Conservation (phyloP, 2,797 vertebrate genomes). For the Artibeus jamaicensis region DNA sequence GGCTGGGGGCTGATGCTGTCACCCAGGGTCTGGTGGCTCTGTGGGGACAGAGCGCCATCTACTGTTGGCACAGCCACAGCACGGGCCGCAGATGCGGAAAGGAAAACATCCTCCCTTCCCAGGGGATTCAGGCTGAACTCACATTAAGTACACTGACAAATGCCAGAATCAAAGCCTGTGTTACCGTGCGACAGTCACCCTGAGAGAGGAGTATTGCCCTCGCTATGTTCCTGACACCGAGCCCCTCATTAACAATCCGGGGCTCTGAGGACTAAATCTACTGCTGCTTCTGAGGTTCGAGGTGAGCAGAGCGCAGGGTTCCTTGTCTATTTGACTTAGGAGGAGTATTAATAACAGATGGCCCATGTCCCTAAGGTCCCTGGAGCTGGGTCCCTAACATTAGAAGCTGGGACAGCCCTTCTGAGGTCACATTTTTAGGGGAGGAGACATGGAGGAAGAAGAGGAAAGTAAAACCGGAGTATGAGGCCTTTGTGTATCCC, state of each 20-base stretch:
- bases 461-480: not conserved
- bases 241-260: accelerated
- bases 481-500: not conserved
- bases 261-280: not conserved
- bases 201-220: not conserved
- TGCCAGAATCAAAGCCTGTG: not conserved
- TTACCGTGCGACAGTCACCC: not conserved
- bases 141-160: not conserved
- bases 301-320: not conserved
- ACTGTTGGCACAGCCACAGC: not conserved
- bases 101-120: accelerated
- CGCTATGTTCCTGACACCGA: not conserved
- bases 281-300: not conserved
- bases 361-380: not conserved
- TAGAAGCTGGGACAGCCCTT: not conserved
- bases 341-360: not conserved
- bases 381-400: not conserved
- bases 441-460: not conserved
- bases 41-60: conserved; percentile 37
- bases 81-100: accelerated
- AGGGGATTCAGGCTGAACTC: not conserved
- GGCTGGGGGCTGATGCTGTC: accelerated
- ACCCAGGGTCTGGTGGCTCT: accelerated
- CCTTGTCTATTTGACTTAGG: not conserved
- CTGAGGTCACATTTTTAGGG: not conserved